These are phyloP conservation scores for Drosophila parthenogenetica DNA, from an alignment of 2,888 invertebrate species.

Conservation along the genomic window DNA sequence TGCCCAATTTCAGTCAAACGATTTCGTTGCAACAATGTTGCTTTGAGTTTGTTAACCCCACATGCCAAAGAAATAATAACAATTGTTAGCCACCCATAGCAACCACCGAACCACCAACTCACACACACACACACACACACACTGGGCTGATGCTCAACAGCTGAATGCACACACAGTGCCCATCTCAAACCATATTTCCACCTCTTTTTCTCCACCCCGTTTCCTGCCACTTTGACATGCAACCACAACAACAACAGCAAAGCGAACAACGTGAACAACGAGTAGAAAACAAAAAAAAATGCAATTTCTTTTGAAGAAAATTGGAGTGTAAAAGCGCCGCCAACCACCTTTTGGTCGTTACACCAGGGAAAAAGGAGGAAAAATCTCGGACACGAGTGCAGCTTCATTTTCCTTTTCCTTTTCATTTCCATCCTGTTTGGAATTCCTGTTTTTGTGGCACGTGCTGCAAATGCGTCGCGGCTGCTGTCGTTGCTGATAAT, in stretches of 20 bases:
- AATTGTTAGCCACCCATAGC: slow-evolving; percentile 44
- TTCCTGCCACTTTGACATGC: slow-evolving; percentile 56
- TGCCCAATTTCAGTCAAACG: slow-evolving; percentile 33
- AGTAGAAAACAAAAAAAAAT: too few species aligned
- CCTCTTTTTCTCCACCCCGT: neutral
- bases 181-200: neutral
- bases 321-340: slow-evolving; percentile 48
- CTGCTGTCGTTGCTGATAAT: slow-evolving; percentile 68
- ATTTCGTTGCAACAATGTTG: slow-evolving; percentile 41
- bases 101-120: slow-evolving; percentile 31
- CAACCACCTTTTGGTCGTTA: slow-evolving; percentile 63
- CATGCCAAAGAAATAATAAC: slow-evolving; percentile 23
- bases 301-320: slow-evolving; percentile 66
- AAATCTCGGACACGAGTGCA: slow-evolving; percentile 68
- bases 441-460: slow-evolving; percentile 47
- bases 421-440: neutral
- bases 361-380: slow-evolving; percentile 34
- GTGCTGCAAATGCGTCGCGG: slow-evolving; percentile 63
- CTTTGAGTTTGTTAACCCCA: slow-evolving; percentile 58
- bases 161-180: slow-evolving; percentile 55
- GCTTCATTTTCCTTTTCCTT: slow-evolving; percentile 5
- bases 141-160: slow-evolving; percentile 48
- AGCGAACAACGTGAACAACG: slow-evolving; percentile 4
- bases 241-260: slow-evolving; percentile 47
- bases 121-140: slow-evolving; percentile 30